phyloP scores from a whole-genome alignment of 2,797 vertebrate species.

The Crenichthys baileyi region DNA sequence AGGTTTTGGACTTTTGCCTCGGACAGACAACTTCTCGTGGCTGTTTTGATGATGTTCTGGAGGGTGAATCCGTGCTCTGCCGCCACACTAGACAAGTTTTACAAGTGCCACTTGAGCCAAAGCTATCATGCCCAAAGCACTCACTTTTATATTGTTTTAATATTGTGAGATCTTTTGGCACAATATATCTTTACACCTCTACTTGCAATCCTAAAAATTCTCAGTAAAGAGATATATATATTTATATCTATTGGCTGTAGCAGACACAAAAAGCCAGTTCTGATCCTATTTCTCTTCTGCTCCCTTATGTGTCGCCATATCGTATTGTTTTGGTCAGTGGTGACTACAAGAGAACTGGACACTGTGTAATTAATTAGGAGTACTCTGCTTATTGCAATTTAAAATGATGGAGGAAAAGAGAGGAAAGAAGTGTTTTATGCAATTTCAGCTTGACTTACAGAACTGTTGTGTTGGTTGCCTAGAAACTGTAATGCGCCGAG shows the following conservation, averaged over 20 bases:
- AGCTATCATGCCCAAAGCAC: background rate
- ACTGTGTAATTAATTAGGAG: slow-evolving; percentile 55
- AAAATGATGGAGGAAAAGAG: slow-evolving; percentile 52
- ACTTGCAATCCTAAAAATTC: background rate
- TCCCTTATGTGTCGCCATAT: slow-evolving; percentile 5
- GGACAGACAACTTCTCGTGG: too few relatives aligned
- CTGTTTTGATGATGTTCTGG: too few relatives aligned
- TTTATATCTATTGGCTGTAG: background rate
- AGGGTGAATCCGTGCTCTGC: too few relatives aligned
- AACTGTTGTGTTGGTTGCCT: slow-evolving; percentile 75
- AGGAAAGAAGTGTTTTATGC: slow-evolving; percentile 65
- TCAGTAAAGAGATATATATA: background rate
- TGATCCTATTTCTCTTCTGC: slow-evolving; percentile 15
- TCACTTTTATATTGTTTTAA: background rate
- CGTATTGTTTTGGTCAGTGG: slow-evolving; percentile 28
- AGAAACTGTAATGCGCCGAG: slow-evolving; percentile 68
- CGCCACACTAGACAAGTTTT: too few relatives aligned
- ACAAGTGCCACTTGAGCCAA: background rate
- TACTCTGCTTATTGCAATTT: slow-evolving; percentile 56
- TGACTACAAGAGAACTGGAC: slow-evolving; percentile 33
- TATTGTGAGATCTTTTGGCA: background rate
- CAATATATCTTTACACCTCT: background rate
- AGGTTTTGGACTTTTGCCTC: too few relatives aligned
- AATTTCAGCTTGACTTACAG: slow-evolving; percentile 64
- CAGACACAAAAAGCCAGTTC: slow-evolving; percentile 15